Evolutionary conservation across 2,888 invertebrate genomes (phyloP).

Genomic region (Bugula neritina): DNA sequence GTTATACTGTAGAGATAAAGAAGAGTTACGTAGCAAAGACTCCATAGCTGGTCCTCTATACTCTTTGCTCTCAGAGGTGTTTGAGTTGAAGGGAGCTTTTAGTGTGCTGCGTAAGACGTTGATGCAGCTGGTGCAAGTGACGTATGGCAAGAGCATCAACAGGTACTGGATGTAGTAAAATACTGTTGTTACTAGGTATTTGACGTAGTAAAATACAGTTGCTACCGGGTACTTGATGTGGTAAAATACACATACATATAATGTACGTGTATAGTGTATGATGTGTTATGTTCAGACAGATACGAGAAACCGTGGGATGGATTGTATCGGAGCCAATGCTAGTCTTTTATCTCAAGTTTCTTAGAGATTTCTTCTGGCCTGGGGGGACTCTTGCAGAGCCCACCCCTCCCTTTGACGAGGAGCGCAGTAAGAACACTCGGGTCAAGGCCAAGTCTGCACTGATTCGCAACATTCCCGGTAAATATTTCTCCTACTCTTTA

Average conservation of each 20-base stretch:
- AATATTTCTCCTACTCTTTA: too few relatives aligned
- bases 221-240: not conserved
- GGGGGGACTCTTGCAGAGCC: constrained; percentile 63
- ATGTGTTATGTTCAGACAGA: constrained; percentile 61
- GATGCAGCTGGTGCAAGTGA: constrained; percentile 83
- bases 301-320: constrained; percentile 79
- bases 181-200: not conserved
- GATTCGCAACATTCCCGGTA: constrained; percentile 52
- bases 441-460: constrained; percentile 50
- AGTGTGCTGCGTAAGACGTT: constrained; percentile 79
- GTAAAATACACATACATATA: too few relatives aligned
- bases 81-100: constrained; percentile 81
- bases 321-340: constrained; percentile 84
- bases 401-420: constrained; percentile 58
- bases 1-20: constrained; percentile 11
- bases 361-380: constrained; percentile 84
- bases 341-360: constrained; percentile 74
- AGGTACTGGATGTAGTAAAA: constrained; percentile 40
- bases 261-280: not conserved
- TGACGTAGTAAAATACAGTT: not conserved
- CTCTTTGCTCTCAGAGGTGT: constrained; percentile 76
- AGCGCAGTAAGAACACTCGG: constrained; percentile 58
- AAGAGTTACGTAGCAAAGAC: constrained; percentile 59
- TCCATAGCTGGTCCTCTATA: constrained; percentile 87
- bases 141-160: constrained; percentile 85